Conservation (phyloP, 2,113 vertebrate species). For the Empidonax alnorum region DNA sequence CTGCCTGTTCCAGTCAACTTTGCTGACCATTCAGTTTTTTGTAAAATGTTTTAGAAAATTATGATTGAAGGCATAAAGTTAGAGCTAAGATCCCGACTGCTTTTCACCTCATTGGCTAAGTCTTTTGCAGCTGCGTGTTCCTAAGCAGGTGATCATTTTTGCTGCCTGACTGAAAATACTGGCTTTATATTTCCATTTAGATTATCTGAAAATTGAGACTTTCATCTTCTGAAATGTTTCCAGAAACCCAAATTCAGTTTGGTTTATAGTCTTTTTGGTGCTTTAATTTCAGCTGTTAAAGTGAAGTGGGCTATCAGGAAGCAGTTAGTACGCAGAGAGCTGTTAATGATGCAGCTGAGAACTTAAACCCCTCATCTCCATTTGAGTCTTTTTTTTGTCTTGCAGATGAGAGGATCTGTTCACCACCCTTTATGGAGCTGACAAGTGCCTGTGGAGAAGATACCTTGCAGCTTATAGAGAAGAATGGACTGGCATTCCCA, state of each 20-base stretch:
- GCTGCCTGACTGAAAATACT: neutral
- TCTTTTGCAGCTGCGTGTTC: neutral
- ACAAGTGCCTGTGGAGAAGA: constrained; percentile 89
- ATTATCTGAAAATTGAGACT: neutral
- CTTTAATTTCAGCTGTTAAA: neutral
- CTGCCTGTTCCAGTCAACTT: neutral
- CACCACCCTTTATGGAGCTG: constrained; percentile 98
- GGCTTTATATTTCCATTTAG: neutral
- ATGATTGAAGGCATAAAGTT: neutral
- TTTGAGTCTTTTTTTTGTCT: neutral
- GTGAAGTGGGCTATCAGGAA: neutral
- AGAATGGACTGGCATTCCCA: constrained; percentile 93
- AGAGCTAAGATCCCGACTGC: neutral
- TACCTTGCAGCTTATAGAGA: constrained; percentile 88
- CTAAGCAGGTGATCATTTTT: neutral
- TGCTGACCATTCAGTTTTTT: neutral
- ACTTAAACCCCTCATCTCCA: neutral
- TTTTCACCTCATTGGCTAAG: neutral
- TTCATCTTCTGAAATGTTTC: neutral
- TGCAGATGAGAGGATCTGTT: constrained; percentile 93
- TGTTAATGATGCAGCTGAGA: neutral
- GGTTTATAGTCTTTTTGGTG: neutral
- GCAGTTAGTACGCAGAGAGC: neutral
- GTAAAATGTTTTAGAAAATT: neutral
- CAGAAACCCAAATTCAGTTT: neutral